Conservation (phyloP, 2,113 vertebrate species). For the Ictalurus furcatus region DNA sequence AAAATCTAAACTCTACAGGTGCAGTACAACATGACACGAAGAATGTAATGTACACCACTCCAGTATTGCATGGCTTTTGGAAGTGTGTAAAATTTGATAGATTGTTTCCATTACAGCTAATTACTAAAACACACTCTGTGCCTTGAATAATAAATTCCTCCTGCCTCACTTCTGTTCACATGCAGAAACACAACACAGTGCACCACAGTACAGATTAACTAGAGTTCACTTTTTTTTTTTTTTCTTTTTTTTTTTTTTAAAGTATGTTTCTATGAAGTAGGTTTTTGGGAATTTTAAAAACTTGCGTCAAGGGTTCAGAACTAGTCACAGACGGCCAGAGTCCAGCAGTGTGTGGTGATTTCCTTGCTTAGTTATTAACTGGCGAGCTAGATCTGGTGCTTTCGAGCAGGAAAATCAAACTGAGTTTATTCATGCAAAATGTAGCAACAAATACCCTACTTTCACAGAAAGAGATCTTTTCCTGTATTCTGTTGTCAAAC, state of each 20-base stretch:
- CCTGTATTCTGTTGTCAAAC: background rate
- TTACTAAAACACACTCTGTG: conserved; percentile 26
- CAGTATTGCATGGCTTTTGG: conserved; percentile 27
- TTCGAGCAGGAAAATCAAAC: background rate
- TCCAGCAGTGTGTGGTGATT: background rate
- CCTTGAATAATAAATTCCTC: conserved; percentile 21
- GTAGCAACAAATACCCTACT: background rate
- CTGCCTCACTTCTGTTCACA: conserved; percentile 10
- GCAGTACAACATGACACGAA: conserved; percentile 9
- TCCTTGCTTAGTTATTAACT: background rate
- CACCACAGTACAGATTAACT: background rate
- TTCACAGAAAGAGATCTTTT: background rate
- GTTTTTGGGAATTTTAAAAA: background rate
- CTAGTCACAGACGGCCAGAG: too few relatives aligned
- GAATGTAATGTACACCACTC: conserved; percentile 40
- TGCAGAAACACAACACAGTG: background rate
- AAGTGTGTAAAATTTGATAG: conserved; percentile 20
- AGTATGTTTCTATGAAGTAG: background rate
- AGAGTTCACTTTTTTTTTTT: background rate
- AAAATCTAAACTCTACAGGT: conserved; percentile 30
- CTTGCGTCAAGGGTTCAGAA: background rate
- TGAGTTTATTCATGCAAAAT: background rate
- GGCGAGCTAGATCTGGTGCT: background rate
- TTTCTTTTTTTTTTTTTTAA: too few relatives aligned
- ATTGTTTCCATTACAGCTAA: conserved; percentile 39